Evolutionary conservation across 2,113 vertebrate genomes (phyloP), one percentile per base, ranked within the genome.

Genomic region (Panthera leo): DNA sequence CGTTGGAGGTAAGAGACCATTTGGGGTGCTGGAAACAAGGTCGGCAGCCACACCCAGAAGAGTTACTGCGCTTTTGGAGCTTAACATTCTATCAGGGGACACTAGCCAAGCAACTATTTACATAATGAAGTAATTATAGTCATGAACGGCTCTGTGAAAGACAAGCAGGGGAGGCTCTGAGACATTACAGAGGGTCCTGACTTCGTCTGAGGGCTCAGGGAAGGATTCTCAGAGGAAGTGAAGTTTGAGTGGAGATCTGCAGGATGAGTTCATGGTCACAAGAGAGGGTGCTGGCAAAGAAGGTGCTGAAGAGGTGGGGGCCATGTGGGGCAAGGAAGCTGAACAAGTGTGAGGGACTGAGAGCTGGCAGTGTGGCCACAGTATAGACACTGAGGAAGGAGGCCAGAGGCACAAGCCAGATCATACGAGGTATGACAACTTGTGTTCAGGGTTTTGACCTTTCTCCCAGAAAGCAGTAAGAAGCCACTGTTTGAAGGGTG

Each of bases 301-400:
- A 55, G n/a, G 42, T 25, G 13, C 87, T 39, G 11, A 67, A 39
- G 29, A 23, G 25, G 55, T n/a, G 55, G n/a, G n/a, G 4, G 8
- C 9, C 1, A 1, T 0, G 5, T 31, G 1, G 68, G 4, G 31
- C 2, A 21, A 5, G 25, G 21, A 27, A 2, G 39, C 51, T 4
- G 34, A 42, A 8, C 21, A 42, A 19, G 39, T 12, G 1, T 5
- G 48, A 58, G 21, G 15, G n/a, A 21, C 14, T 21, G 42, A 13
- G 34, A 11, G 31, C 5, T 68, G 58, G 51, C 4, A 9, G 3
- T 5, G 34, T n/a, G 65, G 68, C 75, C 15, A 7, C 1, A 3
- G 11, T 55, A 8, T 11, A 12, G 45, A 63, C 87, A 34, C 31
- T n/a, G 13, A 55, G 82, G 12, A 19, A 53, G 36, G 5, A 10